Percentiles rank a stretch among this genome's conserved stretches.
Conservation (phyloP, 1,140 invertebrate species). For the Gryon sp. region DNA sequence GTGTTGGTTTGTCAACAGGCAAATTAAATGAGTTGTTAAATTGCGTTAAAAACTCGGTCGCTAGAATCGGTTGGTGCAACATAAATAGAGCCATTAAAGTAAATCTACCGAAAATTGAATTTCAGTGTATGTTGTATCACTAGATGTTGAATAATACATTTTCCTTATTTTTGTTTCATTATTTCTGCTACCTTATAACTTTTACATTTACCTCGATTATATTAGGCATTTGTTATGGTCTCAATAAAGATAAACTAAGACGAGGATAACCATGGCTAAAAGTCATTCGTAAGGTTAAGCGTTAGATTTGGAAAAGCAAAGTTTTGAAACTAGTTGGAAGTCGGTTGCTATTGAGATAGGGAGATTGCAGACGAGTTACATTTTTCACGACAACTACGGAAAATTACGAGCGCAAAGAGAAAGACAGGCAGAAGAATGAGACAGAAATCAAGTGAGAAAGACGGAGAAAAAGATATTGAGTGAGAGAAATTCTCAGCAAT, state of each 20-base stretch:
- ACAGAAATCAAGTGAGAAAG: too few species aligned
- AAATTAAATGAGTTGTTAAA: constrained; percentile 28
- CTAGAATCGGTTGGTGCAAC: neutral
- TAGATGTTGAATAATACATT: neutral
- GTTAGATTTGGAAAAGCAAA: constrained; percentile 40
- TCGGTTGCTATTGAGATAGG: constrained; percentile 47
- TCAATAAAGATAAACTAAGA: constrained; percentile 38
- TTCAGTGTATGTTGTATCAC: neutral
- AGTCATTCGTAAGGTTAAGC: constrained; percentile 39
- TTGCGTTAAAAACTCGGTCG: neutral
- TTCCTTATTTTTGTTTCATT: too few species aligned
- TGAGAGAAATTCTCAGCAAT: constrained; percentile 47
- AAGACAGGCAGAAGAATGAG: too few species aligned
- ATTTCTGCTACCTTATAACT: too few species aligned
- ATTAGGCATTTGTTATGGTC: constrained; percentile 10
- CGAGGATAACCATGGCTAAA: constrained; percentile 19
- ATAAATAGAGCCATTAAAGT: constrained; percentile 13
- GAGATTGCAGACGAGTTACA: constrained; percentile 45
- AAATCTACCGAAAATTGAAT: constrained; percentile 20
- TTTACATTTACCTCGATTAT: constrained; percentile 5
- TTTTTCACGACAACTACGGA: constrained; percentile 55
- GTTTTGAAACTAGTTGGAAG: constrained; percentile 42
- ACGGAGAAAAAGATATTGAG: too few species aligned
- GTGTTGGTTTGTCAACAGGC: neutral
- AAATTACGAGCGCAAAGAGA: constrained; percentile 58